Evolutionary conservation across 1,140 invertebrate species (phyloP).

Genomic region (Homalodisca vitripennis): DNA sequence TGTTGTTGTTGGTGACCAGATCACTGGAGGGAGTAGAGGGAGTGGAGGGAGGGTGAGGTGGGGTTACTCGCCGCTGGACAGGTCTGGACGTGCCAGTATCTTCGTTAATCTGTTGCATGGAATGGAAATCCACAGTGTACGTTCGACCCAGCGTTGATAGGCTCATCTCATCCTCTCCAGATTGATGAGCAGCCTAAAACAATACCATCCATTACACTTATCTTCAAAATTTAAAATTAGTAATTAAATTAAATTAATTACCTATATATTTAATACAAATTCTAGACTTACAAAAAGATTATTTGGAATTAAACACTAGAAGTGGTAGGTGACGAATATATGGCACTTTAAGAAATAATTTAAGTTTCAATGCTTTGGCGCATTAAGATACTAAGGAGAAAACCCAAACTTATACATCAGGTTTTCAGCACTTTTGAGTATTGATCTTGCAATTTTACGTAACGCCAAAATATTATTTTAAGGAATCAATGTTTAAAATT

Average conservation of each 20-base stretch:
- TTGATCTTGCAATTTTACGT: too few species aligned
- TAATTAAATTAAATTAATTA: not conserved
- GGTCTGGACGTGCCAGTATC: conserved; percentile 91
- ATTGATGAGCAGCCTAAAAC: conserved; percentile 82
- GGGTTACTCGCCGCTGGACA: conserved; percentile 72
- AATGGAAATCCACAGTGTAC: conserved; percentile 94
- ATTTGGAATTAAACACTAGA: not conserved
- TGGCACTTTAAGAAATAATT: too few species aligned
- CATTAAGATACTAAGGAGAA: too few species aligned
- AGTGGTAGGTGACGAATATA: too few species aligned
- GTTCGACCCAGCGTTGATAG: conserved; percentile 87
- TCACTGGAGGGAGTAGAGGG: conserved; percentile 41
- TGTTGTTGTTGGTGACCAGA: conserved; percentile 43
- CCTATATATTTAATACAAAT: too few species aligned
- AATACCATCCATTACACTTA: conserved; percentile 24
- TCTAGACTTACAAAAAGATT: too few species aligned
- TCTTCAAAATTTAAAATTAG: not conserved
- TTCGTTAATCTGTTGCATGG: conserved; percentile 98
- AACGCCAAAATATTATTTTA: too few species aligned
- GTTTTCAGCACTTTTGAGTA: too few species aligned
- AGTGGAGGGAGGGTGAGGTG: conserved; percentile 50
- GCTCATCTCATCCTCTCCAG: conserved; percentile 93
- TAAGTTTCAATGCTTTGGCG: too few species aligned
- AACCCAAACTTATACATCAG: too few species aligned
- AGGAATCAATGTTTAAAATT: too few species aligned